Evolutionary conservation across 2,797 vertebrate genomes (phyloP).

Genomic region (Chelonia mydas): DNA sequence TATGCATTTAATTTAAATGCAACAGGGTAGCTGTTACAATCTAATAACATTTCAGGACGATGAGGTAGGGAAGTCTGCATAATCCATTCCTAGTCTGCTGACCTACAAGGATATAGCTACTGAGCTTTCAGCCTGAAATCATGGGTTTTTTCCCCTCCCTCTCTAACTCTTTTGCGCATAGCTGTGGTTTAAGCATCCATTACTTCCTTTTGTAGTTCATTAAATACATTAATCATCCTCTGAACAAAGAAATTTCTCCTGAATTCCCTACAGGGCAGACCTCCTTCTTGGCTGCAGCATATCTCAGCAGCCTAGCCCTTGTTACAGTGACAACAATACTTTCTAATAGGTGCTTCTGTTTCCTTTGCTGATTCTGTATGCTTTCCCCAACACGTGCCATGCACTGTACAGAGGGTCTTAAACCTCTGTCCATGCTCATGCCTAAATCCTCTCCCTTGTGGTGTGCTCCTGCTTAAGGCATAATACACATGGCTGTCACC

Average conservation of each 20-base stretch:
- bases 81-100: not conserved
- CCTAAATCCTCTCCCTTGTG: not conserved
- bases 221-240: conserved; percentile 71
- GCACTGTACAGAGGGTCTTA: not conserved
- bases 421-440: not conserved
- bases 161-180: not conserved
- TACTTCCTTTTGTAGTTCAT: conserved; percentile 66
- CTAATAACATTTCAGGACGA: conserved; percentile 22
- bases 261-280: conserved; percentile 31
- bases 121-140: not conserved
- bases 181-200: conserved; percentile 28
- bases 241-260: conserved; percentile 44
- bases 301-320: not conserved
- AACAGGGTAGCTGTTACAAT: conserved; percentile 22
- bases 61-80: not conserved
- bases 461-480: not conserved
- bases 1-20: not conserved
- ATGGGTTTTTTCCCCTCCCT: not conserved
- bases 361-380: not conserved
- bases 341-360: not conserved
- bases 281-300: conserved; percentile 42
- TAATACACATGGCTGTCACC: not conserved
- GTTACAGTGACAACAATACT: not conserved
- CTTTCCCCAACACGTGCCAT: not conserved
- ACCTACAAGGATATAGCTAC: not conserved